Evolutionary conservation across 2,888 invertebrate species (phyloP), one percentile per base, ranked within the genome.

Genomic region (Rutpela maculata): DNA sequence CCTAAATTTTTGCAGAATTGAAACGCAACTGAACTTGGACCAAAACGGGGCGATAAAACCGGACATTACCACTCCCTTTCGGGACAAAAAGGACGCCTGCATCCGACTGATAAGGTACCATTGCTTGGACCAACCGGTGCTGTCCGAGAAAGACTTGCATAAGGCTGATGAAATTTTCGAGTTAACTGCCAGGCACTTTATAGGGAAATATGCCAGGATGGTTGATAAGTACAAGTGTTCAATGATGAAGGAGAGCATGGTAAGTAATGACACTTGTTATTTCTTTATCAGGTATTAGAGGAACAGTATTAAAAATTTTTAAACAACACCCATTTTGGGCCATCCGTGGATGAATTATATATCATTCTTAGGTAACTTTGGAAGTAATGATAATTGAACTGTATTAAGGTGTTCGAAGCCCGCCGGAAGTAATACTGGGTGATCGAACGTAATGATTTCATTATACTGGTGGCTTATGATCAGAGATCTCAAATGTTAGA

Each of bases 231-330:
- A 94, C 88, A 92, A 94, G 79, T 92, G 93, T 86, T 90, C 95
- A 75, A 90, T 95, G 69, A 90, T 95, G 83, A 94, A 95, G 89
- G 95, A 96, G 86, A 95, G 95, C 86, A 95, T 94, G 94, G 95
- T 96, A 89, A 91, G 91, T 84, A 56, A 55, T 26, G 50, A 9
- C 2, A 50, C n/a, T 50, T 50, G n/a, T 43, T n/a, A 50, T n/a
- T n/a, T 50, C n/a, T 50, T 35, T 15, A 43, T 43, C 12, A 12
- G 12, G 4, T 43, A 43, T 50, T 50, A 50, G 15, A 15, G n/a
- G n/a, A 50, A 9, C 4, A 0, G 7, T 35, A 35, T 35, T 35
- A 26, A 26, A 6, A 4, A 26, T 26, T 26, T n/a, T n/a, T n/a
- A n/a, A n/a, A n/a, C n/a, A n/a, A n/a, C n/a, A n/a, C n/a, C n/a